Conservation (phyloP, 2,888 invertebrate species). For the Vannuccia rotundouncinata region DNA sequence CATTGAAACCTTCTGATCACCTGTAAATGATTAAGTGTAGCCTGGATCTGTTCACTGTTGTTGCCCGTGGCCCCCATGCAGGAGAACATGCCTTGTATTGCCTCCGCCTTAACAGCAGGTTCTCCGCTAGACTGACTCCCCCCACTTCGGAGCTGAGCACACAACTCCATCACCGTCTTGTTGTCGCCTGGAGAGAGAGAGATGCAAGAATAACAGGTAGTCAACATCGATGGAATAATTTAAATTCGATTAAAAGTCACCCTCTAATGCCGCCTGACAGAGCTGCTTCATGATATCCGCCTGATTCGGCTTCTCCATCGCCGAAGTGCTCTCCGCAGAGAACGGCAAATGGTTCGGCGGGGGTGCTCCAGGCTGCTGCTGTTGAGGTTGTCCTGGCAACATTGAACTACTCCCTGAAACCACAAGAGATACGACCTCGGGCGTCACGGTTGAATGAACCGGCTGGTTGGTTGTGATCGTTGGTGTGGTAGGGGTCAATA, state of each 20-base stretch:
- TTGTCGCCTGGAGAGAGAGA: neutral
- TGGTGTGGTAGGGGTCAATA: too few relatives aligned
- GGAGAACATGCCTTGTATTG: neutral
- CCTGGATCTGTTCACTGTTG: neutral
- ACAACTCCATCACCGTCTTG: neutral
- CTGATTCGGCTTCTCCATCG: neutral
- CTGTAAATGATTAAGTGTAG: neutral
- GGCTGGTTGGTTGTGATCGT: too few relatives aligned
- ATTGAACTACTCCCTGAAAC: too few relatives aligned
- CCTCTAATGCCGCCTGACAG: neutral
- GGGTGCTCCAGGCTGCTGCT: too few relatives aligned
- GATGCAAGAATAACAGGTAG: neutral
- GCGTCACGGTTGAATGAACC: too few relatives aligned
- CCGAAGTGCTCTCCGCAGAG: too few relatives aligned
- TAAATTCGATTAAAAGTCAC: neutral
- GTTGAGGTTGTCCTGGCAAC: too few relatives aligned
- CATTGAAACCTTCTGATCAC: too few relatives aligned
- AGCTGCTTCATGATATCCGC: neutral
- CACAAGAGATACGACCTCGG: too few relatives aligned
- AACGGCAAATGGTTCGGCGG: too few relatives aligned
- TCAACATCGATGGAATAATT: neutral
- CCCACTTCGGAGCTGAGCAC: neutral
- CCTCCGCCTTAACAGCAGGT: neutral
- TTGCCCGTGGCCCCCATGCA: neutral
- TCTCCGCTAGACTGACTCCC: neutral